Percentiles rank a stretch among this genome's conserved stretches.
Evolutionary conservation across 2,888 invertebrate species (phyloP).

Genomic region (Lumbricus terrestris): DNA sequence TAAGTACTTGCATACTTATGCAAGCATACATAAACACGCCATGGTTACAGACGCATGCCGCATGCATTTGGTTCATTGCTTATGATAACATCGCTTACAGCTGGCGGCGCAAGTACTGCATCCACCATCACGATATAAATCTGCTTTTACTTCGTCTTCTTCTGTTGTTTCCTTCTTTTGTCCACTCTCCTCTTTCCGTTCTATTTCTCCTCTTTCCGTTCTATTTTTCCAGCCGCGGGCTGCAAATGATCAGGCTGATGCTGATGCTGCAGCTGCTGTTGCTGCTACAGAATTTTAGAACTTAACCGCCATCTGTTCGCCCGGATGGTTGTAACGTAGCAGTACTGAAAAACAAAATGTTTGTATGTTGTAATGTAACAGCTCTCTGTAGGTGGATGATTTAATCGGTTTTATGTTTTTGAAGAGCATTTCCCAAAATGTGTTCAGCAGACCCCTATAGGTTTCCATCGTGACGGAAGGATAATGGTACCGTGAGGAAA

Average conservation of each 20-base stretch:
- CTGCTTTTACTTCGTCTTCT: not conserved
- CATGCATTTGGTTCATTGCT: not conserved
- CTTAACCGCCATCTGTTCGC: not conserved
- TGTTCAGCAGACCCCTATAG: too few species aligned
- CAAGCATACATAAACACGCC: not conserved
- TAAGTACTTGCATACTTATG: not conserved
- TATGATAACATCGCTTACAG: not conserved
- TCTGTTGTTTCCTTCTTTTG: not conserved
- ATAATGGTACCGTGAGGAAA: too few species aligned
- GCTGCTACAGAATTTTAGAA: not conserved
- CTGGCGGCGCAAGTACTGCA: not conserved
- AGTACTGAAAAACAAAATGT: not conserved
- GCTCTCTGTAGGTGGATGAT: too few species aligned
- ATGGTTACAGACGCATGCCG: too few species aligned
- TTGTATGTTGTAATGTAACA: not conserved
- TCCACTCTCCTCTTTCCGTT: not conserved
- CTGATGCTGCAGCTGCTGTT: too few species aligned
- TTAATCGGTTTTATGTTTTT: too few species aligned
- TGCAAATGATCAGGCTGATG: not conserved
- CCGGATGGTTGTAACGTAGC: not conserved
- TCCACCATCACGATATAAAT: not conserved
- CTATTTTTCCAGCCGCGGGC: not conserved
- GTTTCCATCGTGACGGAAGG: too few species aligned
- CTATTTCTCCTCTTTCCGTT: not conserved
- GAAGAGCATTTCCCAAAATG: too few species aligned